phyloP scores from a whole-genome alignment of 2,888 invertebrate genomes.

The Cheilosia vernalis region DNA sequence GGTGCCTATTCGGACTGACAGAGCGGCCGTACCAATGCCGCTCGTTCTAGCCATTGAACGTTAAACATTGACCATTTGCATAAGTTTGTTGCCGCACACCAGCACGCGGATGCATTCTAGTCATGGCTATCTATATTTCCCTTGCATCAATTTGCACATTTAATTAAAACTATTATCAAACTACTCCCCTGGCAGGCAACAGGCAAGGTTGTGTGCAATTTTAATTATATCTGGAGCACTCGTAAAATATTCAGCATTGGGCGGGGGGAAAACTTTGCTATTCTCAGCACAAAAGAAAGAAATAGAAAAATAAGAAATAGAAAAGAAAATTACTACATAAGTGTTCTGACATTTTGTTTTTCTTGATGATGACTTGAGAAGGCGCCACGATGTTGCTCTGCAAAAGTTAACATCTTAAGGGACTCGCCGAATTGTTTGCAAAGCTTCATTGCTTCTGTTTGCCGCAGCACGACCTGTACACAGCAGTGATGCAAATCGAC shows the following conservation, averaged over 20 bases:
- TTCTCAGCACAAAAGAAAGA: constrained; percentile 1
- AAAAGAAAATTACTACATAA: constrained; percentile 15
- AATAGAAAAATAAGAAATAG: constrained; percentile 5
- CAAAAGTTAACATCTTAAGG: constrained; percentile 39
- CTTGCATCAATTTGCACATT: constrained; percentile 72
- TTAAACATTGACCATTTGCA: constrained; percentile 68
- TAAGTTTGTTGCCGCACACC: constrained; percentile 49
- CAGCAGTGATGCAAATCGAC: too few relatives aligned
- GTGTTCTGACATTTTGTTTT: constrained; percentile 21
- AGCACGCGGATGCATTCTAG: constrained; percentile 39
- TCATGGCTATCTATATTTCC: constrained; percentile 63
- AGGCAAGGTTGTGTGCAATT: constrained; percentile 63
- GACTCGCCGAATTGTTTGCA: constrained; percentile 17
- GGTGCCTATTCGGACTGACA: neutral
- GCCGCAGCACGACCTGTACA: constrained; percentile 12
- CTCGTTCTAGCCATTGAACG: constrained; percentile 28
- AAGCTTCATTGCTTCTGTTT: constrained; percentile 47
- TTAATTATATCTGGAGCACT: constrained; percentile 66
- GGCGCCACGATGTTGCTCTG: constrained; percentile 36
- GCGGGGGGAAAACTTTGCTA: constrained; percentile 51
- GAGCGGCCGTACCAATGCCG: constrained; percentile 7
- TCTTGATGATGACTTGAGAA: constrained; percentile 50
- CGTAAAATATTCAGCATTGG: constrained; percentile 67
- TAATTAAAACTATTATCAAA: constrained; percentile 72
- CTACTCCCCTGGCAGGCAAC: constrained; percentile 40